phyloP scores from a whole-genome alignment of 2,797 vertebrate genomes.

The Alca torda region DNA sequence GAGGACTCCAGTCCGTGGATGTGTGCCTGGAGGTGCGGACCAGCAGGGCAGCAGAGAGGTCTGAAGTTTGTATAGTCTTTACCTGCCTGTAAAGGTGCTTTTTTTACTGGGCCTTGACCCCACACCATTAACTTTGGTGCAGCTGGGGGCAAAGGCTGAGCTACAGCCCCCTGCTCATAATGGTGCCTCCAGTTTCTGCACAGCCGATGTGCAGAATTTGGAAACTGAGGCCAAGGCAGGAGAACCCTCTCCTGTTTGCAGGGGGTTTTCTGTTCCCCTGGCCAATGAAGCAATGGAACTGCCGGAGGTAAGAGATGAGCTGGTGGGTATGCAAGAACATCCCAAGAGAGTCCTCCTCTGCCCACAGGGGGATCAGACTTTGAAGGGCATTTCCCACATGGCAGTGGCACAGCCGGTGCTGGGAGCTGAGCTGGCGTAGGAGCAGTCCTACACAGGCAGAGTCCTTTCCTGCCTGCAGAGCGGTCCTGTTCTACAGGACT shows the following conservation, averaged over 20 bases:
- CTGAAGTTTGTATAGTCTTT: neutral
- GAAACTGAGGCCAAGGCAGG: constrained; percentile 18
- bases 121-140: neutral
- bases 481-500: neutral
- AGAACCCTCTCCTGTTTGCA: neutral
- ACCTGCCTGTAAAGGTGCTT: neutral
- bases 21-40: fast-evolving
- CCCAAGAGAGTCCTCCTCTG: neutral
- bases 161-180: neutral
- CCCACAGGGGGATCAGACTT: neutral
- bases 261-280: neutral
- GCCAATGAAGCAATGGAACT: neutral
- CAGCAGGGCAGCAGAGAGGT: neutral
- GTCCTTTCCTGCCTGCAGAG: neutral
- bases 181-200: neutral
- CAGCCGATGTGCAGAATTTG: neutral
- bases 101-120: neutral
- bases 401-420: neutral
- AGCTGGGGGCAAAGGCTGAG: neutral
- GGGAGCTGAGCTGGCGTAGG: neutral
- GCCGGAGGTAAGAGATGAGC: neutral
- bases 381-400: neutral
- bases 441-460: neutral
- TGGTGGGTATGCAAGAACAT: neutral
- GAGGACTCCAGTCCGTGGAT: neutral